Evolutionary conservation across 2,797 vertebrate species (phyloP).

Genomic region (Schizopygopsis pylzovi): DNA sequence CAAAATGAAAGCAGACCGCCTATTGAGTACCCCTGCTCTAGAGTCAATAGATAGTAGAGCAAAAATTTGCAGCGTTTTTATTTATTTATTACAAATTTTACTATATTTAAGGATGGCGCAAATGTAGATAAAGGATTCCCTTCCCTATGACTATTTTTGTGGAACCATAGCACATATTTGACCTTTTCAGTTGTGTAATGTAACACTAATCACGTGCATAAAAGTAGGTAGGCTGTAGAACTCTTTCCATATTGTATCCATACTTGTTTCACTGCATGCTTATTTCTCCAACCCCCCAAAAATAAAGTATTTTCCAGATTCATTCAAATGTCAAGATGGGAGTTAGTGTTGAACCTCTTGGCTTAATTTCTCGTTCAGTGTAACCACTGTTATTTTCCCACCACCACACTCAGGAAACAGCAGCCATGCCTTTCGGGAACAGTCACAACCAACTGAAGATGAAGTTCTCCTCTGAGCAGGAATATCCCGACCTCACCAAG

Average conservation of each 20-base stretch:
- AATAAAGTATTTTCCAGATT: slow-evolving; percentile 26
- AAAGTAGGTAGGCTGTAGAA: no score
- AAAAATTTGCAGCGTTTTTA: neutral
- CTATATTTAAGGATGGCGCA: neutral
- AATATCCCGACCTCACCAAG: slow-evolving; percentile 89
- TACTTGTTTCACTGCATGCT: no score
- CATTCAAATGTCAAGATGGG: neutral
- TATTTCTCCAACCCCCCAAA: neutral
- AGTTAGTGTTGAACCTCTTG: neutral
- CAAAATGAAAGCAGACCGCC: no score
- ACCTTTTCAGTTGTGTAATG: no score
- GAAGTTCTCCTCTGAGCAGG: slow-evolving; percentile 79
- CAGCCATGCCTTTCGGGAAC: slow-evolving; percentile 95
- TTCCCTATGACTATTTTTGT: neutral
- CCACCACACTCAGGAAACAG: slow-evolving; percentile 69
- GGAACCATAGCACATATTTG: neutral
- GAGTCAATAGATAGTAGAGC: neutral
- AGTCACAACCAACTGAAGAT: slow-evolving; percentile 91
- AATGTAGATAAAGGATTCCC: neutral
- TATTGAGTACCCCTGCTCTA: no score
- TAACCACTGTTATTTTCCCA: slow-evolving; percentile 50
- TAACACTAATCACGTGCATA: no score
- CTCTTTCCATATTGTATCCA: no score
- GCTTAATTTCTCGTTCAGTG: neutral
- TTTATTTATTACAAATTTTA: neutral